These are phyloP conservation scores for Panthera tigris DNA, from an alignment of 2,113 vertebrate genomes.

Conservation along the genomic window DNA sequence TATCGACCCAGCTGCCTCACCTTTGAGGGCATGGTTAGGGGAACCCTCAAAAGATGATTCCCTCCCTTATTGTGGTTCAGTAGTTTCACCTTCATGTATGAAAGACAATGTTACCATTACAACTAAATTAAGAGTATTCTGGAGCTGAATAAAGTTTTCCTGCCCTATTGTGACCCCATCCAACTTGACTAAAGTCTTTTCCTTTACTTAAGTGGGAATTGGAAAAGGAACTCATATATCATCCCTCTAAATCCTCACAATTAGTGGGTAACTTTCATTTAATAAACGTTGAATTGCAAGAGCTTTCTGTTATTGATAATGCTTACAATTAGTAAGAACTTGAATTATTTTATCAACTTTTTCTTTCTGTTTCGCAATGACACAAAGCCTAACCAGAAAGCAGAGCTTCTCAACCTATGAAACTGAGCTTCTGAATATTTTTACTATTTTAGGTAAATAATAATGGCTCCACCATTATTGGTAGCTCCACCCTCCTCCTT, in stretches of 20 bases:
- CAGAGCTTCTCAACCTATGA: not conserved
- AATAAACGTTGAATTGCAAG: constrained; percentile 28
- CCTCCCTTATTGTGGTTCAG: not conserved
- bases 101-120: not conserved
- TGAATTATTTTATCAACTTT: constrained; percentile 49
- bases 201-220: not conserved
- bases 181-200: not conserved
- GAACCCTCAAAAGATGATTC: not conserved
- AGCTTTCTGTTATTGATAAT: constrained; percentile 41
- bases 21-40: not conserved
- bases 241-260: constrained; percentile 22
- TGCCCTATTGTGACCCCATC: not conserved
- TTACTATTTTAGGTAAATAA: not conserved
- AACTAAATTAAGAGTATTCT: not conserved
- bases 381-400: constrained; percentile 11
- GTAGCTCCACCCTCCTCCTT: not conserved
- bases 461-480: not conserved
- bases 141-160: not conserved
- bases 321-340: constrained; percentile 43
- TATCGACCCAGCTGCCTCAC: not conserved
- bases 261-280: constrained; percentile 35
- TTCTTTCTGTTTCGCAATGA: constrained; percentile 44
- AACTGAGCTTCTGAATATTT: not conserved
- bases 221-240: not conserved
- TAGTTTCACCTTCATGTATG: not conserved